A percentile compares a stretch with the other conserved stretches of the same genome.
These are phyloP conservation scores for Mactra quadrangularis DNA, from an alignment of 1,140 invertebrate genomes.

Conservation along the genomic window DNA sequence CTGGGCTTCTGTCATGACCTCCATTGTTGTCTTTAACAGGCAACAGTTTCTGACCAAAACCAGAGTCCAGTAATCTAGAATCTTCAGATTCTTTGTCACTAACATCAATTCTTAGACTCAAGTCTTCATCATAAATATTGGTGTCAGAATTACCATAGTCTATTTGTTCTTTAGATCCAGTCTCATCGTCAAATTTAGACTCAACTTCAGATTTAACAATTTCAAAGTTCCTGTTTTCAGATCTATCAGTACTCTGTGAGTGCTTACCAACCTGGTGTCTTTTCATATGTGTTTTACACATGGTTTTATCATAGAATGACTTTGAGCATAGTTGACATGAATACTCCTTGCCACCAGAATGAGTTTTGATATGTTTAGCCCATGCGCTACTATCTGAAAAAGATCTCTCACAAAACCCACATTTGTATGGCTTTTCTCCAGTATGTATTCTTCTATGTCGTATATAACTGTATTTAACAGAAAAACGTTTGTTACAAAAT, in stretches of 20 bases:
- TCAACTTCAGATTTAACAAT: conserved; percentile 14
- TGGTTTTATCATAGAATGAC: conserved; percentile 56
- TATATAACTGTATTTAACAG: conserved; percentile 50
- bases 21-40: neutral
- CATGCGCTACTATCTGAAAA: conserved; percentile 60
- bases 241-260: neutral
- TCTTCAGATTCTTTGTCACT: conserved; percentile 54
- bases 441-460: conserved; percentile 59
- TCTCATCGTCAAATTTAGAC: conserved; percentile 10
- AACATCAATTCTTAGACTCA: conserved; percentile 34
- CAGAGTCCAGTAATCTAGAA: conserved; percentile 37
- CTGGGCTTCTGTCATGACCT: conserved; percentile 24
- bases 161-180: neutral
- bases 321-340: conserved; percentile 56
- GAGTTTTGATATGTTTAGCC: conserved; percentile 55
- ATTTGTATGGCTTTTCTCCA: conserved; percentile 62
- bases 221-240: conserved; percentile 50
- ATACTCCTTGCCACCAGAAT: conserved; percentile 58
- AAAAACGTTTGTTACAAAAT: conserved; percentile 61
- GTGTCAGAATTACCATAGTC: conserved; percentile 2
- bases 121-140: conserved; percentile 13
- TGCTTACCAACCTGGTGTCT: conserved; percentile 15
- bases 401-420: conserved; percentile 44
- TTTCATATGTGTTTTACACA: conserved; percentile 57
- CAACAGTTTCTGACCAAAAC: conserved; percentile 14